These are phyloP conservation scores for Campoplex capitator DNA, from an alignment of 2,888 invertebrate species.

Conservation along the genomic window DNA sequence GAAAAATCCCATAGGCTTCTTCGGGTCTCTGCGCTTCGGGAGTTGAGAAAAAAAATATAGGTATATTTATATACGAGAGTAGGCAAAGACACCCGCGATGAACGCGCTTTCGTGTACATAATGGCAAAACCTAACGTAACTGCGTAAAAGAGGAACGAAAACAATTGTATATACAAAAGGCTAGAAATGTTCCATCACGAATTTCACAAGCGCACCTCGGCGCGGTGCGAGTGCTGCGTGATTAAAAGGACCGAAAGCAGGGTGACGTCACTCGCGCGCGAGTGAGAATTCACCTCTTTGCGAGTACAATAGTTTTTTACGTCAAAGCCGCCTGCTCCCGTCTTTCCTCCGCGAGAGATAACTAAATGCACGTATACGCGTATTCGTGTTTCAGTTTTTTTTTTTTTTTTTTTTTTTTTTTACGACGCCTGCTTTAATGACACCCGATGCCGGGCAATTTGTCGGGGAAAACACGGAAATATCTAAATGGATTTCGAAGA, in stretches of 20 bases:
- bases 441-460: conserved; percentile 18
- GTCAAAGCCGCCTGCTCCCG: not conserved
- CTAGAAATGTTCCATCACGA: conserved; percentile 8
- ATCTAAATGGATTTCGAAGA: conserved; percentile 7
- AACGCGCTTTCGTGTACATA: not conserved
- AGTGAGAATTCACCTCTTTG: not conserved
- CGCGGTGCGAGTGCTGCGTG: not conserved
- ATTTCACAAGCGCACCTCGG: not conserved
- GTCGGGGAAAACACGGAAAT: conserved; percentile 31
- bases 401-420: not conserved
- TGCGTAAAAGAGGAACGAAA: not conserved
- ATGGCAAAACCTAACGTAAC: not conserved
- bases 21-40: too few species aligned
- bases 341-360: not conserved
- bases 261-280: not conserved
- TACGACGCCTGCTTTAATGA: conserved; percentile 5
- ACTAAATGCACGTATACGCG: not conserved
- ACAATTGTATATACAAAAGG: not conserved
- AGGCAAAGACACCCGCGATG: too few species aligned
- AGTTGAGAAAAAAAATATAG: too few species aligned
- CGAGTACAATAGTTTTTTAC: not conserved
- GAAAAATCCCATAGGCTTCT: too few species aligned
- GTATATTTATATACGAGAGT: too few species aligned
- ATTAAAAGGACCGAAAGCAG: not conserved
- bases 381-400: not conserved